Conservation (phyloP, 2,113 vertebrate genomes). For the Dermatemys mawii region DNA sequence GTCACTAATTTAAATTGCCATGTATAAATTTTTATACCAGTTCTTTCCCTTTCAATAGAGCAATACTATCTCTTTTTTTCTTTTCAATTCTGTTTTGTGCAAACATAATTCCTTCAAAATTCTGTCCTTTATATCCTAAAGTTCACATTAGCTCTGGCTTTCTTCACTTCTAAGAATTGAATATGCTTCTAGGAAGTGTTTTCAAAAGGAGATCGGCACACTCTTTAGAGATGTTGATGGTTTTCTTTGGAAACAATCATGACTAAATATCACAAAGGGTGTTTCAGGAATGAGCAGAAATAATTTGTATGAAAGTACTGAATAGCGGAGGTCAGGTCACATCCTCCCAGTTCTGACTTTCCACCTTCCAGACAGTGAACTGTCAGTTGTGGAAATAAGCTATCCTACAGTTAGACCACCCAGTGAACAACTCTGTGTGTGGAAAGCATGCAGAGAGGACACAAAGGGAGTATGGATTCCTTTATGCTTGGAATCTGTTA, state of each 20-base stretch:
- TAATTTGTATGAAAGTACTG: not conserved
- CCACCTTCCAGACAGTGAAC: not conserved
- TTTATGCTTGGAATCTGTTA: slow-evolving; percentile 33
- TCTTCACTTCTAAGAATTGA: not conserved
- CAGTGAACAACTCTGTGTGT: not conserved
- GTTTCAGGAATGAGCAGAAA: not conserved
- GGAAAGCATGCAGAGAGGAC: not conserved
- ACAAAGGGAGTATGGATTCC: not conserved
- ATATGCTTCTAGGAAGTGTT: not conserved
- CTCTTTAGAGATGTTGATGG: not conserved
- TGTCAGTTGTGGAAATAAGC: not conserved
- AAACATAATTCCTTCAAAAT: fast-evolving
- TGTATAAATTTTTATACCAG: not conserved
- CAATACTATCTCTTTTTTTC: not conserved
- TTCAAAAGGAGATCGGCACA: not conserved
- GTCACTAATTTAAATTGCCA: not conserved
- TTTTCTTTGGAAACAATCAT: slow-evolving; percentile 3
- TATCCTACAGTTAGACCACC: not conserved
- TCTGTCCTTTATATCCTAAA: not conserved
- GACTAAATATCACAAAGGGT: not conserved
- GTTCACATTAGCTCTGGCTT: not conserved
- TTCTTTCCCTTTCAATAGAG: not conserved
- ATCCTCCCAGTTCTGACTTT: not conserved
- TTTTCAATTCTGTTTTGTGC: not conserved
- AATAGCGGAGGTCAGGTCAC: not conserved